Conservation (phyloP, 2,113 vertebrate genomes). For the Thermophis baileyi region DNA sequence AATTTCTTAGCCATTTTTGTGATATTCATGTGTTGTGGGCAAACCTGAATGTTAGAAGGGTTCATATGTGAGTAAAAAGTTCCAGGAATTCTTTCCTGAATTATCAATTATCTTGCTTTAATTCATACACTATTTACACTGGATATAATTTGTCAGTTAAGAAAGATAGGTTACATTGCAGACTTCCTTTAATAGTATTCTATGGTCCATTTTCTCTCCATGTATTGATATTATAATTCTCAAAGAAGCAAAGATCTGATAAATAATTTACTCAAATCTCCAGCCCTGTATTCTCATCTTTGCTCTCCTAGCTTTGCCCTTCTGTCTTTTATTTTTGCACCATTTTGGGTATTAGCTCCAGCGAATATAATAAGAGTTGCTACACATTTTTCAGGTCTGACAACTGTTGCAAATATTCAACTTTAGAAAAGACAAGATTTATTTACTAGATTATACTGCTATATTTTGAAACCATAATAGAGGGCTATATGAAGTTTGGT, state of each 20-base stretch:
- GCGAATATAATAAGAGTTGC: background rate
- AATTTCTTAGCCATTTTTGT: background rate
- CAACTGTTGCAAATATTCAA: background rate
- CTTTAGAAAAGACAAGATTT: background rate
- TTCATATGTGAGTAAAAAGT: background rate
- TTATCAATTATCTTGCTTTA: background rate
- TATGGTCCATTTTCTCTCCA: background rate
- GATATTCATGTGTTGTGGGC: background rate
- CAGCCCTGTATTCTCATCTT: background rate
- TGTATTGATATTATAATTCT: background rate
- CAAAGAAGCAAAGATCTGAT: background rate
- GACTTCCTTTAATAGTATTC: background rate
- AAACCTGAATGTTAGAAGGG: background rate
- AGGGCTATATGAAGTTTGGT: conserved; percentile 16
- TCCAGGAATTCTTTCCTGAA: background rate
- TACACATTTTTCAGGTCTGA: background rate
- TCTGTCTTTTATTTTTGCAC: background rate
- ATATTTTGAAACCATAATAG: conserved; percentile 31
- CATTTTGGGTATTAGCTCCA: background rate
- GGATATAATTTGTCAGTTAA: background rate
- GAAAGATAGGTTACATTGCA: background rate
- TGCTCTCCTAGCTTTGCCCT: background rate
- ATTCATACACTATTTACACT: background rate
- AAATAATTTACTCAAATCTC: background rate
- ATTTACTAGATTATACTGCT: conserved; percentile 20